A percentile compares a stretch with the other conserved stretches of the same genome.
phyloP scores from a whole-genome alignment of 1,140 invertebrate genomes.

The Glossosoma conforme region DNA sequence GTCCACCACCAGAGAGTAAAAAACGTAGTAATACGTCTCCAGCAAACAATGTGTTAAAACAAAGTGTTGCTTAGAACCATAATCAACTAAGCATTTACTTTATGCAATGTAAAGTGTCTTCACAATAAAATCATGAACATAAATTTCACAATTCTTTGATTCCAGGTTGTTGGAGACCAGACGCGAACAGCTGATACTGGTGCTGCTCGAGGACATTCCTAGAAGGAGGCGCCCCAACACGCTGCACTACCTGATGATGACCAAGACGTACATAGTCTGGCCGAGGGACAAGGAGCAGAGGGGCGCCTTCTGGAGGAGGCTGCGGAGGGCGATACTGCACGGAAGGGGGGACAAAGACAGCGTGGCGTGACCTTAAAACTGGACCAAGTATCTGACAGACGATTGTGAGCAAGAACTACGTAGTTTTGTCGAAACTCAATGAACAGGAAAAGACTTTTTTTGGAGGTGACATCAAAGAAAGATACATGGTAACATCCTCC shows the following conservation, averaged over 20 bases:
- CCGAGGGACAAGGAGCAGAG: slow-evolving; percentile 43
- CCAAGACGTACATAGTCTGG: slow-evolving; percentile 62
- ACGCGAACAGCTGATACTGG: slow-evolving; percentile 54
- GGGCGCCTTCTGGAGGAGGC: slow-evolving; percentile 41
- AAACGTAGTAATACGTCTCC: too few relatives aligned
- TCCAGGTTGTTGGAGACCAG: slow-evolving; percentile 54
- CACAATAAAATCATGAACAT: too few relatives aligned
- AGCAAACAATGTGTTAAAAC: too few relatives aligned
- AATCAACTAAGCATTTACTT: too few relatives aligned
- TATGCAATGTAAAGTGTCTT: too few relatives aligned
- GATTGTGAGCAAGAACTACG: not conserved
- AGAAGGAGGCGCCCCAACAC: slow-evolving; percentile 52
- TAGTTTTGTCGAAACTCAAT: not conserved
- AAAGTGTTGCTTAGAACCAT: too few relatives aligned
- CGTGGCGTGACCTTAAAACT: slow-evolving; percentile 34
- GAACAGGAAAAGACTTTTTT: too few relatives aligned
- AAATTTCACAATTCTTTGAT: too few relatives aligned
- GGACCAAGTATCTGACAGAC: not conserved
- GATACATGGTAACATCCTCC: too few relatives aligned
- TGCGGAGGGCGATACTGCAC: slow-evolving; percentile 39
- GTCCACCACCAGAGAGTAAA: too few relatives aligned
- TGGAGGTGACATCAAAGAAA: too few relatives aligned
- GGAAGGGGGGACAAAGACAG: slow-evolving; percentile 38
- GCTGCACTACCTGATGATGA: slow-evolving; percentile 58
- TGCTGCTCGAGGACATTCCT: slow-evolving; percentile 60